Evolutionary conservation across 2,797 vertebrate genomes (phyloP).

Genomic region (Smutsia gigantea): DNA sequence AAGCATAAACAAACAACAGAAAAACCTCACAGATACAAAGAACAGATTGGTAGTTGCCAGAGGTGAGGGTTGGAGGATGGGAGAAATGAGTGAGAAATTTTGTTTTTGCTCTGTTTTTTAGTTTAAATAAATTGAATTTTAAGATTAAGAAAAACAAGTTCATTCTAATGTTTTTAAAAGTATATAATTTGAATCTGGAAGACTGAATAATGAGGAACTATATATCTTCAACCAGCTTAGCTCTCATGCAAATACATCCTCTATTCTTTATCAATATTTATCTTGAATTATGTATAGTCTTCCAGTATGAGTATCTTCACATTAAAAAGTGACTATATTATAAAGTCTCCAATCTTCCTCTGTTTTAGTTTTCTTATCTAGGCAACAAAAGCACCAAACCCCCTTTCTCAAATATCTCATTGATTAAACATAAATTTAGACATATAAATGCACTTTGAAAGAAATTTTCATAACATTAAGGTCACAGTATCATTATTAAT

Average conservation of each 20-base stretch:
- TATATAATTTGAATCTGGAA: not conserved
- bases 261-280: not conserved
- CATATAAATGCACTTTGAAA: not conserved
- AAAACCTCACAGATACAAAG: not conserved
- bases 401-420: not conserved
- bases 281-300: not conserved
- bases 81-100: not conserved
- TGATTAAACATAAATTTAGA: not conserved
- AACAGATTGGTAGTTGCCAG: not conserved
- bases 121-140: not conserved
- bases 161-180: not conserved
- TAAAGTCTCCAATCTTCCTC: not conserved
- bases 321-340: not conserved
- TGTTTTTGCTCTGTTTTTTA: not conserved
- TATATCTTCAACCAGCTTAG: not conserved
- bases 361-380: not conserved
- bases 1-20: not conserved
- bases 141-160: not conserved
- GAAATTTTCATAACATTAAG: not conserved
- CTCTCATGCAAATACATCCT: not conserved
- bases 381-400: not conserved
- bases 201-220: not conserved
- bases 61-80: not conserved
- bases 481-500: not conserved
- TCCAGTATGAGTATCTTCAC: not conserved